These are phyloP conservation scores for Clusia tigrina DNA, from an alignment of 2,888 invertebrate species.

Conservation along the genomic window DNA sequence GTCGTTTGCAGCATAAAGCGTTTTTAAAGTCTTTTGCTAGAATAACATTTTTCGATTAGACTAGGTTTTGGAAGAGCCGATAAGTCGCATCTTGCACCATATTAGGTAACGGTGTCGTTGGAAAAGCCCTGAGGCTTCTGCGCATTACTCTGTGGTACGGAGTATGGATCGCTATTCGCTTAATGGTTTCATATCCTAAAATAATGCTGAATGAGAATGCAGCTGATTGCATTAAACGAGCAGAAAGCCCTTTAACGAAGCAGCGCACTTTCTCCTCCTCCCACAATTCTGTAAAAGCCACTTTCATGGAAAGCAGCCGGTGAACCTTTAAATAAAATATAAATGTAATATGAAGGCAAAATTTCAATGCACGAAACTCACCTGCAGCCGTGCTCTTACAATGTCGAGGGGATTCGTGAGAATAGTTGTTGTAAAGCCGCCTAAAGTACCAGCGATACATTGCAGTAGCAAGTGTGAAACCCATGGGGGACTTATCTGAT, in stretches of 20 bases:
- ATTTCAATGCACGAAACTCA: slow-evolving; percentile 54
- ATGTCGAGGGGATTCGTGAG: slow-evolving; percentile 97
- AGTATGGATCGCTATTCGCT: slow-evolving; percentile 86
- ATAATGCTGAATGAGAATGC: slow-evolving; percentile 95
- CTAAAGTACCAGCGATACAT: slow-evolving; percentile 87
- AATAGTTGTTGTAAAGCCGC: slow-evolving; percentile 91
- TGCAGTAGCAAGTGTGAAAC: slow-evolving; percentile 86
- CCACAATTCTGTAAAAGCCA: slow-evolving; percentile 85
- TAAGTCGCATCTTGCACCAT: no score
- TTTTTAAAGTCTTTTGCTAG: no score
- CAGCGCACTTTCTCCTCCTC: slow-evolving; percentile 83
- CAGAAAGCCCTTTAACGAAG: slow-evolving; percentile 91
- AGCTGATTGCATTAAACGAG: slow-evolving; percentile 89
- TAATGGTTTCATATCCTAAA: slow-evolving; percentile 95
- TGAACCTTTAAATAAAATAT: slow-evolving; percentile 74
- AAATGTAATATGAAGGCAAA: slow-evolving; percentile 17
- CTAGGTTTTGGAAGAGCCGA: no score
- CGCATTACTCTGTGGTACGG: no score
- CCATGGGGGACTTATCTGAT: slow-evolving; percentile 76
- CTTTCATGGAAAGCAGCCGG: slow-evolving; percentile 79
- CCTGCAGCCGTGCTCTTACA: slow-evolving; percentile 90
- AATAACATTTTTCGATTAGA: no score
- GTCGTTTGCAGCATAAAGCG: no score
- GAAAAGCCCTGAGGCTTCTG: no score
- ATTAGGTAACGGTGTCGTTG: no score